Conservation (phyloP, 2,797 vertebrate species). For the Molossus alvarezi region DNA sequence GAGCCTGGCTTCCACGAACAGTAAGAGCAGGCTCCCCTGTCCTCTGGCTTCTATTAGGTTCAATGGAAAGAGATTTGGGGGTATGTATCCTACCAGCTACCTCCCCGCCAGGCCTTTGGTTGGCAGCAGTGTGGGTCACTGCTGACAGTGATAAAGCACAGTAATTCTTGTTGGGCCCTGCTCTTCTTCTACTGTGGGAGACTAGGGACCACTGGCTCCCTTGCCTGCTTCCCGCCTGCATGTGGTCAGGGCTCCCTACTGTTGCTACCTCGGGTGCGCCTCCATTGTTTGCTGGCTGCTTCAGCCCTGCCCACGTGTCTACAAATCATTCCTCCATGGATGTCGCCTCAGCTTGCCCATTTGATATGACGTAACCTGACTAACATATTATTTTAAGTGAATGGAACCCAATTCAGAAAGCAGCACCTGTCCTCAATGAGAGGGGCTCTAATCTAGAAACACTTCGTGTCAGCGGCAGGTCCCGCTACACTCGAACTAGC, state of each 20-base stretch:
- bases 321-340: neutral
- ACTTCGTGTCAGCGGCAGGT: neutral
- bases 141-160: neutral
- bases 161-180: neutral
- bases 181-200: neutral
- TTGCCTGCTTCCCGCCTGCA: fast-evolving
- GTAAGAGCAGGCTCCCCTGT: neutral
- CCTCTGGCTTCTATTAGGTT: neutral
- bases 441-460: neutral
- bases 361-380: neutral
- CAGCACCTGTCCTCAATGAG: neutral
- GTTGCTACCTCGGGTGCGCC: neutral
- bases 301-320: neutral
- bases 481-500: neutral
- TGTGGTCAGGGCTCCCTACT: neutral
- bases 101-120: neutral
- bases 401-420: neutral
- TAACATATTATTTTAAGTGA: neutral
- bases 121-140: neutral
- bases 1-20: neutral
- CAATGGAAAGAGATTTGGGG: neutral
- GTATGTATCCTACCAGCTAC: slow-evolving; percentile 31
- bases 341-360: neutral
- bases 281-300: neutral
- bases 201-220: neutral